Percentiles rank a stretch among this genome's conserved stretches.
Evolutionary conservation across 1,140 invertebrate species (phyloP).

Genomic region (Halyomorpha halys): DNA sequence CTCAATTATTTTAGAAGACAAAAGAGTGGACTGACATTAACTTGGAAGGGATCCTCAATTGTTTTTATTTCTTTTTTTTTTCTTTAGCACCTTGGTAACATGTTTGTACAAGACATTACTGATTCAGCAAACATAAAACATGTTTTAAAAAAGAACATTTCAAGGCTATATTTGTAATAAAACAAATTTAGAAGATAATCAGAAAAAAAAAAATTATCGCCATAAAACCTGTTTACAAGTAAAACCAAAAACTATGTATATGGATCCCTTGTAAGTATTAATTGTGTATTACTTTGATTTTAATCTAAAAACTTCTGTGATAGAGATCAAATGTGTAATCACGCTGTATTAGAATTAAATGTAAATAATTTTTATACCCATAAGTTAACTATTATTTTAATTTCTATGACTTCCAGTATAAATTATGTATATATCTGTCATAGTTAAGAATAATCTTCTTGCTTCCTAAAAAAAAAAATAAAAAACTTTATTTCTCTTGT

Average conservation of each 20-base stretch:
- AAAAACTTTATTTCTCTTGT: not conserved
- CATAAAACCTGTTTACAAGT: not conserved
- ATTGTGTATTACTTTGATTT: not conserved
- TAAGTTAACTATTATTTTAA: not conserved
- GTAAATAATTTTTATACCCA: slow-evolving; percentile 9
- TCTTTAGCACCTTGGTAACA: not conserved
- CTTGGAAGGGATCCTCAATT: not conserved
- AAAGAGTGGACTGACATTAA: slow-evolving; percentile 2
- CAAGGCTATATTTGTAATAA: not conserved
- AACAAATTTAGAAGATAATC: too few species aligned
- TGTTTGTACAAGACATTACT: not conserved
- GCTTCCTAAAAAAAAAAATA: slow-evolving; percentile 1
- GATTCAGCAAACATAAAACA: not conserved
- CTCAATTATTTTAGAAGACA: slow-evolving; percentile 24
- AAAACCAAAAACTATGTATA: not conserved
- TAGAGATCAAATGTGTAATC: slow-evolving; percentile 17
- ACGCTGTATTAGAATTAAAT: slow-evolving; percentile 3
- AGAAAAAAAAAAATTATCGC: too few species aligned
- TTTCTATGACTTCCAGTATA: slow-evolving; percentile 8
- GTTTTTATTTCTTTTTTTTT: not conserved
- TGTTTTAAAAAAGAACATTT: not conserved
- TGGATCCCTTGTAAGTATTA: not conserved
- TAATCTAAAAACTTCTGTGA: slow-evolving; percentile 15
- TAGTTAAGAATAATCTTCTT: slow-evolving; percentile 16
- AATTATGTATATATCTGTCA: slow-evolving; percentile 3